Evolutionary conservation across 2,797 vertebrate genomes (phyloP).

Genomic region (Saxicola maurus): DNA sequence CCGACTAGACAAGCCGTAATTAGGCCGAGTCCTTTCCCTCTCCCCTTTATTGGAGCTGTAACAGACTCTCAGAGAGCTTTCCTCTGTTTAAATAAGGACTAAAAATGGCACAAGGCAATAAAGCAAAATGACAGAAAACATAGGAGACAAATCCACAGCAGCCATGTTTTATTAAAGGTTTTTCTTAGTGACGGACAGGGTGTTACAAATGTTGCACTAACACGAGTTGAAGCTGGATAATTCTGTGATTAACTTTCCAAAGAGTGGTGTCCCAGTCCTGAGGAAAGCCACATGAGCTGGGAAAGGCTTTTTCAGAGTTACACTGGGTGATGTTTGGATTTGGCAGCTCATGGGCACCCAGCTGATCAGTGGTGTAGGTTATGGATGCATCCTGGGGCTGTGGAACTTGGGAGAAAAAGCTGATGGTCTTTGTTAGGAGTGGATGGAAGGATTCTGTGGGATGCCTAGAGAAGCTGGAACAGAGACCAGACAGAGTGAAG

Average conservation of each 20-base stretch:
- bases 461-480: no score
- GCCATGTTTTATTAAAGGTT: not conserved
- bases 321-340: not conserved
- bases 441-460: no score
- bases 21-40: not conserved
- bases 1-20: slow-evolving; percentile 1
- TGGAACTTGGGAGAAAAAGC: not conserved
- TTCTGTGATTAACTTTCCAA: not conserved
- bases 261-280: accelerated
- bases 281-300: not conserved
- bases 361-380: not conserved
- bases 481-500: no score
- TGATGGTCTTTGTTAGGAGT: not conserved
- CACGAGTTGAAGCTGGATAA: not conserved
- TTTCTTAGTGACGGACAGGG: not conserved
- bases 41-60: slow-evolving; percentile 4
- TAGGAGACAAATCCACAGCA: not conserved
- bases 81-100: not conserved
- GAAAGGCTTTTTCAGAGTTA: not conserved
- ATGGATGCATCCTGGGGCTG: accelerated
- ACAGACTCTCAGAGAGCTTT: not conserved
- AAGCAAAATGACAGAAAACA: slow-evolving; percentile 28
- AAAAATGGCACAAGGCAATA: slow-evolving; percentile 14
- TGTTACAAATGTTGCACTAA: not conserved
- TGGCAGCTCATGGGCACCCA: not conserved